Evolutionary conservation across 2,797 vertebrate genomes (phyloP), one percentile per base, ranked within the genome.

Genomic region (Sebastes iracundus): DNA sequence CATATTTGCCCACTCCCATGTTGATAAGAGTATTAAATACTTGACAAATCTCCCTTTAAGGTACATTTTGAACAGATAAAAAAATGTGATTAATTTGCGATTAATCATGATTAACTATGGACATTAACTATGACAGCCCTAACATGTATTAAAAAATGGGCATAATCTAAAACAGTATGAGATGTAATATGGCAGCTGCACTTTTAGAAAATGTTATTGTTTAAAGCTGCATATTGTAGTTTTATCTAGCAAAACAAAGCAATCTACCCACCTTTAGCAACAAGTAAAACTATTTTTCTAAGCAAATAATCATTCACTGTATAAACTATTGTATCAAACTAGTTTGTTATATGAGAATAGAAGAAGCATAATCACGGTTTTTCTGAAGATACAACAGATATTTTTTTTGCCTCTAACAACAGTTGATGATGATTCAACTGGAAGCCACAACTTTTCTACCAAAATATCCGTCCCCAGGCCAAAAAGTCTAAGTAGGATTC

Each of bases 401-500:
- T 46, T 27, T 59, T 55, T 38, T 25, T 52, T 42, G 46, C 18
- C 46, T 49, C 46, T 7, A 49, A 12, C 18, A 56, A 27, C 30
- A 49, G 55, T n/a, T 59, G 8, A 72, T 20, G 16, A 66, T 12
- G 27, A 67, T 53, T 23, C 28, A 64, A 22, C 32, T 59, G 55
- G 62, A 72, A 72, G 79, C n/a, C 25, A 49, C 10, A 59, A 63
- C 55, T 32, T 56, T 65, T 59, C 18, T 20, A 9, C 3, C 20
- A 62, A 4, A 56, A 66, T 35, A 53, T 62, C 27, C 58, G 9
- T 61, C 63, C 49, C 28, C 33, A 75, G 42, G 81, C 52, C 58
- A 68, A 65, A 80, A 71, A 79, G 64, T 30, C 67, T 25, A 23
- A 82, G 74, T 30, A 52, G 14, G 71, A 87, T 75, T 85, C 75